Evolutionary conservation across 2,888 invertebrate genomes (phyloP), one percentile per base, ranked within the genome.

Genomic region (Platypus cylindrus): DNA sequence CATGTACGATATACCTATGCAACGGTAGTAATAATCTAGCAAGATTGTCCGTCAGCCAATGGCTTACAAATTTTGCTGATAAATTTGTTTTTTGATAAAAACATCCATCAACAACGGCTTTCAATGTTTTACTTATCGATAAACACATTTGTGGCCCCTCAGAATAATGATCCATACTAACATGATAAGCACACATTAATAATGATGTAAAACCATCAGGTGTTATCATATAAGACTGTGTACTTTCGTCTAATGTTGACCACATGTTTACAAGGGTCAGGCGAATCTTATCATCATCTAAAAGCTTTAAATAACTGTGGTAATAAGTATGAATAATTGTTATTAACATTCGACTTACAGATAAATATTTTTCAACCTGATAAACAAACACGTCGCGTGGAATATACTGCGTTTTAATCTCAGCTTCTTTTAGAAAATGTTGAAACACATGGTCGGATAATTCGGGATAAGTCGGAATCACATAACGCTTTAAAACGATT

Each of bases 11-110:
- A 47, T 68, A 62, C 32, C 59, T 46, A 58, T 89, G 86, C 15
- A 87, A 67, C 3, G 84, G 77, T 36, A 78, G 66, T 25, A 87
- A 68, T 25, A 86, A 65, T 26, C 85, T 67, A 24, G 81, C 82
- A 40, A 81, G 77, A 63, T 89, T 78, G 43, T 78, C 73, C 50
- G 75, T 73, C 15, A 87, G 67, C 87, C 87, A 89, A 55, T 85
- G 82, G 32, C 76, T 73, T 38, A 86, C 77, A 55, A 74, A 87
- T 38, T 78, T 78, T 14, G 75, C 65, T 32, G 82, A 82, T 45
- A 87, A 70, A 30, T 68, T 66, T 39, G 74, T 73, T 58, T 84
- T 83, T 17, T 75, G 75, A 58, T 85, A 82, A 64, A 85, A 87
- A 55, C 86, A 86, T 12, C 85, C 40, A 5, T 43, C 43, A n/a